phyloP scores from a whole-genome alignment of 2,888 invertebrate genomes.

The Craniophora ligustri region DNA sequence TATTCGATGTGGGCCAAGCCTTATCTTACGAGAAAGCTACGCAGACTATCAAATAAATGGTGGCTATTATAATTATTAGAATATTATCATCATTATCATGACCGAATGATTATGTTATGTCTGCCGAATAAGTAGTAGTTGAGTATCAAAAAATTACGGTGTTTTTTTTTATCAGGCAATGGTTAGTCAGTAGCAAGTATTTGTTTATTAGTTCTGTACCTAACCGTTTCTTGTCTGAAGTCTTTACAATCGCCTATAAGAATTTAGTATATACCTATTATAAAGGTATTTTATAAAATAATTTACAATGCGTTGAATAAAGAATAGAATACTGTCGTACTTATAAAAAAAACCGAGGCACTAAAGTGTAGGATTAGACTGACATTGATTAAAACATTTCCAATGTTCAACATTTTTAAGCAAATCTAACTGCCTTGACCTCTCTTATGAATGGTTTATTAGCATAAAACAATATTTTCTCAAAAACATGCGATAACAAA shows the following conservation, averaged over 20 bases:
- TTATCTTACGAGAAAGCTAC: constrained; percentile 27
- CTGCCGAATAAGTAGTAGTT: too few relatives aligned
- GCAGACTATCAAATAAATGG: constrained; percentile 15
- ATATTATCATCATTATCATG: constrained; percentile 1
- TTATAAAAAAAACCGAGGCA: not conserved
- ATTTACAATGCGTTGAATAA: not conserved
- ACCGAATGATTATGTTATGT: too few relatives aligned
- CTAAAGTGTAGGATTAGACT: constrained; percentile 8
- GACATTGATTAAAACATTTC: constrained; percentile 27
- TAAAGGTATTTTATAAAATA: not conserved
- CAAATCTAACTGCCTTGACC: constrained; percentile 10
- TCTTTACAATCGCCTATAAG: too few relatives aligned
- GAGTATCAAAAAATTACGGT: not conserved
- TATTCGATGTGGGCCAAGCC: constrained; percentile 17
- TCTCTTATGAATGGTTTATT: constrained; percentile 18
- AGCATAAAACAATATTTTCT: constrained; percentile 36
- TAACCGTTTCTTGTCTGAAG: too few relatives aligned
- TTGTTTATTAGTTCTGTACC: too few relatives aligned
- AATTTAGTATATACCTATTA: too few relatives aligned
- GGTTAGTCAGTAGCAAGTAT: too few relatives aligned
- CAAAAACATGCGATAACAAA: constrained; percentile 32
- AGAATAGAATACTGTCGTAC: not conserved
- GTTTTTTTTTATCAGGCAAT: not conserved
- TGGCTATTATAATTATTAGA: constrained; percentile 1
- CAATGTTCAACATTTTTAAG: constrained; percentile 5